Conservation (phyloP, 2,888 invertebrate species). For the Protodeltote pygarga region DNA sequence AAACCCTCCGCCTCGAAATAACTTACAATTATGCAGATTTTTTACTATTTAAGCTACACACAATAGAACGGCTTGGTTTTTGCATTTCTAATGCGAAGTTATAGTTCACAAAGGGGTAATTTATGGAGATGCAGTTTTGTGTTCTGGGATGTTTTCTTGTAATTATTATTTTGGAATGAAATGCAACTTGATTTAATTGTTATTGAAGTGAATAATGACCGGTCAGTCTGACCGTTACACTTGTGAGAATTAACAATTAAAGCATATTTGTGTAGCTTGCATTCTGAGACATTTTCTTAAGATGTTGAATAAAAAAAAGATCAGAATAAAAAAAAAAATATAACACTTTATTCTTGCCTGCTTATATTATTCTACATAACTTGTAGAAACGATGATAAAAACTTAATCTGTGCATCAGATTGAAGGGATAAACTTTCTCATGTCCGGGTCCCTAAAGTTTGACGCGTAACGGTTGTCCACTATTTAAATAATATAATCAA, state of each 20-base stretch:
- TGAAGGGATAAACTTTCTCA: constrained; percentile 73
- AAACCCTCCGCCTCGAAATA: constrained; percentile 63
- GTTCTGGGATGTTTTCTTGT: constrained; percentile 43
- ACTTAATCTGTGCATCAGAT: constrained; percentile 37
- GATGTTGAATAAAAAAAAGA: constrained; percentile 5
- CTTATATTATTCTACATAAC: constrained; percentile 19
- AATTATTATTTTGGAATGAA: constrained; percentile 27
- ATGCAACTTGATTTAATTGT: constrained; percentile 13
- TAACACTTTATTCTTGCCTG: constrained; percentile 31
- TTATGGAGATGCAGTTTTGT: constrained; percentile 58
- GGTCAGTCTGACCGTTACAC: constrained; percentile 41
- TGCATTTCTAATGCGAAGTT: constrained; percentile 51
- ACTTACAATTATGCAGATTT: constrained; percentile 77
- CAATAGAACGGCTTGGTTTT: constrained; percentile 47
- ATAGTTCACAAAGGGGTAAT: constrained; percentile 41
- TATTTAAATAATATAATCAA: constrained; percentile 84
- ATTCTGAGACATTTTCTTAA: constrained; percentile 5
- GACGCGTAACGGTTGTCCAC: constrained; percentile 80
- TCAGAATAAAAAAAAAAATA: constrained; percentile 22
- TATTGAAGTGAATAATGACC: constrained; percentile 10
- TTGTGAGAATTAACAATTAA: constrained; percentile 13
- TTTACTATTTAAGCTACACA: constrained; percentile 48
- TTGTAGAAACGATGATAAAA: constrained; percentile 42
- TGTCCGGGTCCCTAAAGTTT: constrained; percentile 71
- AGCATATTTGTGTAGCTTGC: constrained; percentile 22